phyloP scores from a whole-genome alignment of 1,140 invertebrate species.

The Doryteuthis pealeii region DNA sequence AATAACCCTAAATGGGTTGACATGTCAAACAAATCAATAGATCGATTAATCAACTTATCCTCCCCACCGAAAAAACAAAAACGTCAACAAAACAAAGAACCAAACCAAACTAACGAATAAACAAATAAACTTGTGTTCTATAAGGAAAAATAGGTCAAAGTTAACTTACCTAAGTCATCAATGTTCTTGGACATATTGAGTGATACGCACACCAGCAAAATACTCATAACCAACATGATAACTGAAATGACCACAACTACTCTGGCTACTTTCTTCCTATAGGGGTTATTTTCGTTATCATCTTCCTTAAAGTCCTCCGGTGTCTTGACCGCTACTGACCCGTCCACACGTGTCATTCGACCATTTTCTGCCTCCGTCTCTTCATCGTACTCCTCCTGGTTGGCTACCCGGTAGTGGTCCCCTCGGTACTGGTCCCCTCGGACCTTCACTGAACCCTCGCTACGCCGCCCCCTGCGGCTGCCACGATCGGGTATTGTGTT shows the following conservation, averaged over 20 bases:
- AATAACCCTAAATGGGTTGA: too few relatives aligned
- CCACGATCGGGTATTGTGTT: neutral
- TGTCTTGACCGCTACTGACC: neutral
- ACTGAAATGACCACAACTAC: conserved; percentile 1
- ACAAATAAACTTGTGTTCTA: too few relatives aligned
- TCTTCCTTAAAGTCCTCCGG: neutral
- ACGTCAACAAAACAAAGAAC: too few relatives aligned
- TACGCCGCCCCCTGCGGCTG: neutral
- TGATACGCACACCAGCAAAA: neutral
- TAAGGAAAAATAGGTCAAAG: too few relatives aligned
- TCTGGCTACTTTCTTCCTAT: neutral
- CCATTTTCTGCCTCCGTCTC: neutral
- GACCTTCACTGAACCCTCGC: neutral
- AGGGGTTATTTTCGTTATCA: neutral
- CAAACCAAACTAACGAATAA: too few relatives aligned
- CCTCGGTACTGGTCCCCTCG: neutral
- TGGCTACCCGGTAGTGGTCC: neutral
- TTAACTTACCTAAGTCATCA: neutral
- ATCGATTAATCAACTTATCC: too few relatives aligned
- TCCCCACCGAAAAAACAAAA: too few relatives aligned
- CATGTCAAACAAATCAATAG: too few relatives aligned
- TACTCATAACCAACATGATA: neutral
- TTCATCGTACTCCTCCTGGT: neutral
- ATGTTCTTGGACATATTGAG: conserved; percentile 5
- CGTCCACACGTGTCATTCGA: neutral